A percentile compares a stretch with the other conserved stretches of the same genome.
These are phyloP conservation scores for Ispidina lecontei DNA, from an alignment of 2,797 vertebrate species.

Conservation along the genomic window DNA sequence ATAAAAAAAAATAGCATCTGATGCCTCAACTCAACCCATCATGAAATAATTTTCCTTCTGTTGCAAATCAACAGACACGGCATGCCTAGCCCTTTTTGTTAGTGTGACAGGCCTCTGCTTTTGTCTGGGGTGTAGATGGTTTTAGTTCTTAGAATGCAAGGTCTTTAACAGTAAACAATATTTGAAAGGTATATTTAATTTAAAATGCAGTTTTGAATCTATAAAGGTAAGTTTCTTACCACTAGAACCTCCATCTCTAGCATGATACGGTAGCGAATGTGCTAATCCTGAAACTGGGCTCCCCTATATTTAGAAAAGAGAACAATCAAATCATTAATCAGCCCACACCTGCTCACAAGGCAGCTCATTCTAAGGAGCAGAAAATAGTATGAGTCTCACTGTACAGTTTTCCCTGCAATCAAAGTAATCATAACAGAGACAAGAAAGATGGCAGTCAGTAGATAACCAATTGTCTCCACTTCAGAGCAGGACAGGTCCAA, in stretches of 20 bases:
- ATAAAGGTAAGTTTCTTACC: constrained; percentile 79
- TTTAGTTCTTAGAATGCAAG: background rate
- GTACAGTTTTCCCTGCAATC: background rate
- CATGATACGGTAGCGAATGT: constrained; percentile 72
- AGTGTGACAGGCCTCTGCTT: background rate
- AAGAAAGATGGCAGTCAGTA: background rate
- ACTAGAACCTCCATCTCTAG: constrained; percentile 89
- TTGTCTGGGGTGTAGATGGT: background rate
- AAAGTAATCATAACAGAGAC: background rate
- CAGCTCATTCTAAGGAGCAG: background rate
- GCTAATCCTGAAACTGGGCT: constrained; percentile 72
- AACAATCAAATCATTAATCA: constrained; percentile 3
- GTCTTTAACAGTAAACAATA: background rate
- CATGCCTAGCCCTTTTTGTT: background rate
- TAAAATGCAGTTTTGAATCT: background rate
- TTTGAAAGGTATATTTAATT: background rate
- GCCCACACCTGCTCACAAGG: background rate
- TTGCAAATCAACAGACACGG: background rate
- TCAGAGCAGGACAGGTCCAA: background rate
- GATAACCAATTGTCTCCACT: background rate
- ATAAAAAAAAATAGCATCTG: background rate
- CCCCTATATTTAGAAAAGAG: constrained; percentile 75
- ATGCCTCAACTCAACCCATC: background rate
- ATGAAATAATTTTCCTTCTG: background rate
- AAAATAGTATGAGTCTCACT: background rate